Evolutionary conservation across 2,888 invertebrate species (phyloP).

Genomic region (Lamellibrachia columna): DNA sequence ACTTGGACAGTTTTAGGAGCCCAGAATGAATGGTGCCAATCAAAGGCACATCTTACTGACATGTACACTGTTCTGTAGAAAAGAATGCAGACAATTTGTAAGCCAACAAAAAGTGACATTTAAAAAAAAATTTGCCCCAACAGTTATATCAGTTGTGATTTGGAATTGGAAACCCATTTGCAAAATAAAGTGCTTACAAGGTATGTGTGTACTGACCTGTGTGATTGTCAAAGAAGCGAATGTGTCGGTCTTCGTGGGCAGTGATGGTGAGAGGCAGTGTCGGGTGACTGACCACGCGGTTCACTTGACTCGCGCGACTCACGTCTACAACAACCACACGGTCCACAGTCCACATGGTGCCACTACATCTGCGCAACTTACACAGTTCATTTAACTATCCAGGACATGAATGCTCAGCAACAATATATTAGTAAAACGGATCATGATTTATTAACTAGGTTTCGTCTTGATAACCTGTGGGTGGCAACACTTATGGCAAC

Average conservation of each 20-base stretch:
- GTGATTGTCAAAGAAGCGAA: slow-evolving; percentile 97
- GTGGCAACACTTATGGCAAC: too few species aligned
- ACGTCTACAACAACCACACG: neutral
- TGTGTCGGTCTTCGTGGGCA: slow-evolving; percentile 97
- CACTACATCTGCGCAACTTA: neutral
- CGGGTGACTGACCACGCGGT: slow-evolving; percentile 87
- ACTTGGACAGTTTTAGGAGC: too few species aligned
- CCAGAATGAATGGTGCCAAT: too few species aligned
- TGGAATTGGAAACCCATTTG: too few species aligned
- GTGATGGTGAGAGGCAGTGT: slow-evolving; percentile 94
- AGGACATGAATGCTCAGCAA: neutral
- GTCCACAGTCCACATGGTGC: neutral
- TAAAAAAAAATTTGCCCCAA: too few species aligned
- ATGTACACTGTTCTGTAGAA: too few species aligned
- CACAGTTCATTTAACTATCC: neutral
- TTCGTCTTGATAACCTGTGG: too few species aligned
- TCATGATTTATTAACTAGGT: too few species aligned
- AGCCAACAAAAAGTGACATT: too few species aligned
- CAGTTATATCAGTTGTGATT: too few species aligned
- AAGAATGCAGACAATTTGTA: too few species aligned
- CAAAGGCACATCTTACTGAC: too few species aligned
- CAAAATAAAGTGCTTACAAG: neutral
- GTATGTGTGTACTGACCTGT: slow-evolving; percentile 63
- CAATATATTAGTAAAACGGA: neutral
- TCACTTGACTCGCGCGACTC: slow-evolving; percentile 67